A percentile compares a stretch with the other conserved stretches of the same genome.
These are phyloP conservation scores for Sepioteuthis lessoniana DNA, from an alignment of 2,888 invertebrate genomes.

Conservation along the genomic window DNA sequence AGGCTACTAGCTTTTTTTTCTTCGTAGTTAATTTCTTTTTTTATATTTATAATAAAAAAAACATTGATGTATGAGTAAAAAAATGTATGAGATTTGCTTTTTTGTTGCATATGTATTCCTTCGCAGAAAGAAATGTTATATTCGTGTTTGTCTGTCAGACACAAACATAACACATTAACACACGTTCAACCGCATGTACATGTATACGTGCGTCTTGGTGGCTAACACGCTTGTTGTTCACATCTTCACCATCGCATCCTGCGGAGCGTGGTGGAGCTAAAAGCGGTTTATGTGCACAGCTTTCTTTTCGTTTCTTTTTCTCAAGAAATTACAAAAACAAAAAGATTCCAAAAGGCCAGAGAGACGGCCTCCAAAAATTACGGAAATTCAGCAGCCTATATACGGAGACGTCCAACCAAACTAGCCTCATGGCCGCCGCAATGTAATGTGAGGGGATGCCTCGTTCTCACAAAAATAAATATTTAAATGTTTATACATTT, in stretches of 20 bases:
- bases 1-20: neutral
- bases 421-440: slow-evolving; percentile 3
- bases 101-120: neutral
- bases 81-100: neutral
- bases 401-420: neutral
- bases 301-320: neutral
- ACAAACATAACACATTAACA: neutral
- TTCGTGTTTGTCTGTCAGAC: neutral
- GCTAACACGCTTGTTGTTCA: neutral
- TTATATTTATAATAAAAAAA: neutral
- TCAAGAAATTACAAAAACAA: neutral
- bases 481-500: neutral
- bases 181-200: neutral
- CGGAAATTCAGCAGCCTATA: slow-evolving; percentile 33
- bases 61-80: neutral
- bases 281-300: neutral
- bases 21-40: neutral
- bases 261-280: neutral
- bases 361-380: slow-evolving; percentile 33
- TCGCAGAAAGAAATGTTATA: neutral
- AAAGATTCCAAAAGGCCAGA: neutral
- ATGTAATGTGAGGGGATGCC: neutral
- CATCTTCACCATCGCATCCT: neutral
- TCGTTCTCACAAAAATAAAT: neutral
- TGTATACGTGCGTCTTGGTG: neutral